Evolutionary conservation across 2,888 invertebrate species (phyloP), one percentile per base, ranked within the genome.

Genomic region (Caenorhabditis parvicauda): DNA sequence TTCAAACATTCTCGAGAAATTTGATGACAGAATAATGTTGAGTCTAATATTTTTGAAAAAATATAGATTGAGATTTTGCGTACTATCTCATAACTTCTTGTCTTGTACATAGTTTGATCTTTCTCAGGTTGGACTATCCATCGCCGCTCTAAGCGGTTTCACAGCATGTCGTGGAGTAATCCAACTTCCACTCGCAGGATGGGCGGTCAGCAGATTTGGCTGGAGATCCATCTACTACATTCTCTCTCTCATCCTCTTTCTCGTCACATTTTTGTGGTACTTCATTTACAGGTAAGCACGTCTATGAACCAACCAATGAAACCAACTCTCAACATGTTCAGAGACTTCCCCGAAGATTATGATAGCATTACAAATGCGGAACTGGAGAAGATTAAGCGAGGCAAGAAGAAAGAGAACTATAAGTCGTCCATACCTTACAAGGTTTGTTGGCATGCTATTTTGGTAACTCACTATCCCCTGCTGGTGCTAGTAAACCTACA

Each of bases 211-310:
- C 21, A 39, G 32, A 12, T 50, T 59, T 37, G 67, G 67, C 14
- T 67, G 67, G 67, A 19, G 67, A 28, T 39, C 45, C n/a, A 58
- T 64, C 9, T 67, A 67, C 47, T 67, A 64, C 24, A 55, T 64
- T 19, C 52, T 67, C 17, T 59, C 63, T 21, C 14, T 53, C 21
- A 32, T 63, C 45, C 56, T 63, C 24, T 17, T 63, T 3, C 19
- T 59, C 37, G 46, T 54, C 9, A 50, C 59, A 1, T 12, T 42
- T 12, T 21, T 48, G 4, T 63, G 63, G 63, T 55, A 45, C n/a
- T 24, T 38, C 14, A 54, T 63, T 25, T 63, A 63, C 38, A 28
- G 58, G 42, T 28, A 25, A 24, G 21, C 9, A 3, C 38, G 3
- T 6, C 4, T 25, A 24, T 17, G 14, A 19, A 46, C 3, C 6